Percentiles rank a stretch among this genome's conserved stretches.
Conservation (phyloP, 1,140 invertebrate genomes). For the Lineus longissimus region DNA sequence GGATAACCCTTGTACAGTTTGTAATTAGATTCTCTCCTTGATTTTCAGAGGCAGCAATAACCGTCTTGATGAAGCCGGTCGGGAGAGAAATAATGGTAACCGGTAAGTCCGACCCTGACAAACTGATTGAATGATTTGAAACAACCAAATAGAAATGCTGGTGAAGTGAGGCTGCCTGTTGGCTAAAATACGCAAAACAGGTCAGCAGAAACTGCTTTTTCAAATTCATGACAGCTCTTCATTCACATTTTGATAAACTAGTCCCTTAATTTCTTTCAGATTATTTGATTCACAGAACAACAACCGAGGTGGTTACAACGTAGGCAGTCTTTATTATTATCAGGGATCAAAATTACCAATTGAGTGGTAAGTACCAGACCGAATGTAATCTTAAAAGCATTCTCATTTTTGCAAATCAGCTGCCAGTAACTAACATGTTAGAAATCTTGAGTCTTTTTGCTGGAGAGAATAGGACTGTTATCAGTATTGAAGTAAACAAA, state of each 20-base stretch:
- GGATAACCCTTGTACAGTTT: too few relatives aligned
- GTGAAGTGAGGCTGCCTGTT: too few relatives aligned
- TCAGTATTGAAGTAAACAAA: not conserved
- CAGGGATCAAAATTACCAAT: conserved; percentile 36
- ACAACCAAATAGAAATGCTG: too few relatives aligned
- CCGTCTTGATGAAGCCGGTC: conserved; percentile 39
- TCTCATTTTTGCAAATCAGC: not conserved
- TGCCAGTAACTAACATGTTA: too few relatives aligned
- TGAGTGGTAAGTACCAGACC: conserved; percentile 42
- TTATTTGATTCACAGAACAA: conserved; percentile 51
- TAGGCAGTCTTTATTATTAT: conserved; percentile 44
- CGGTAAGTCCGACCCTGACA: too few relatives aligned
- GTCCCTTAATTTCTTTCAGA: conserved; percentile 26
- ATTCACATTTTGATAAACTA: conserved; percentile 9
- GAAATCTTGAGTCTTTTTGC: too few relatives aligned
- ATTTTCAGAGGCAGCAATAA: conserved; percentile 46
- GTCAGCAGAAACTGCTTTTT: too few relatives aligned
- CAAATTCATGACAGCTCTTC: not conserved
- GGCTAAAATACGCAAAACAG: too few relatives aligned
- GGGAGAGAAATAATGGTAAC: conserved; percentile 38
- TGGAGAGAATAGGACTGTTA: too few relatives aligned
- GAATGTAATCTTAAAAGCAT: too few relatives aligned
- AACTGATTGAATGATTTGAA: too few relatives aligned
- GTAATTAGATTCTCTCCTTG: too few relatives aligned
- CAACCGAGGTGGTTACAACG: conserved; percentile 48